Conservation (phyloP, 2,797 vertebrate genomes). For the Synaphobranchus kaupii region DNA sequence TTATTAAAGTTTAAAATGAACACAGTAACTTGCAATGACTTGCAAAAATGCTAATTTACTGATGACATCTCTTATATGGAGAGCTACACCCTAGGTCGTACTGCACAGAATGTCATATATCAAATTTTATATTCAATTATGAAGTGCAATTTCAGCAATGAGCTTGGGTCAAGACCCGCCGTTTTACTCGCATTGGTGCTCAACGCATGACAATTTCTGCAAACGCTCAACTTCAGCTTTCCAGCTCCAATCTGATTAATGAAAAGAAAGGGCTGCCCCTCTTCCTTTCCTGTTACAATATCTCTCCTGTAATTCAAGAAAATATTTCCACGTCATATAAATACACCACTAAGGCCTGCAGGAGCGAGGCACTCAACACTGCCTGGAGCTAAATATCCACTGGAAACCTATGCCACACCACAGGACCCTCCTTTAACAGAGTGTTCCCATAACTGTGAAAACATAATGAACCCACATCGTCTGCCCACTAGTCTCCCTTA, state of each 20-base stretch:
- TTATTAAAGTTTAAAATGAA: conserved; percentile 24
- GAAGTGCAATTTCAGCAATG: conserved; percentile 25
- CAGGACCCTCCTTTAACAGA: background rate
- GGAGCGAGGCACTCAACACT: background rate
- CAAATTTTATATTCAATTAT: background rate
- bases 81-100: conserved; percentile 17
- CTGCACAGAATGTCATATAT: conserved; percentile 32
- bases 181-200: conserved; percentile 28
- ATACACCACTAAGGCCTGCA: background rate
- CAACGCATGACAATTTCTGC: conserved; percentile 20
- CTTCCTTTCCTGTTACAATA: background rate
- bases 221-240: conserved; percentile 27
- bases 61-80: conserved; percentile 32
- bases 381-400: background rate
- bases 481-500: background rate
- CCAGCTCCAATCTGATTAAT: conserved; percentile 32
- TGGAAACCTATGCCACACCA: background rate
- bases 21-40: conserved; percentile 28
- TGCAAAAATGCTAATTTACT: conserved; percentile 35
- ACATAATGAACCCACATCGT: background rate
- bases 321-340: conserved; percentile 8
- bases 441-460: background rate
- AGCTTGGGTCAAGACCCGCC: conserved; percentile 26
- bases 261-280: conserved; percentile 14
- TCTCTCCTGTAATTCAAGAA: conserved; percentile 2